Evolutionary conservation across 2,113 vertebrate species (phyloP).

Genomic region (Corythoichthys intestinalis): DNA sequence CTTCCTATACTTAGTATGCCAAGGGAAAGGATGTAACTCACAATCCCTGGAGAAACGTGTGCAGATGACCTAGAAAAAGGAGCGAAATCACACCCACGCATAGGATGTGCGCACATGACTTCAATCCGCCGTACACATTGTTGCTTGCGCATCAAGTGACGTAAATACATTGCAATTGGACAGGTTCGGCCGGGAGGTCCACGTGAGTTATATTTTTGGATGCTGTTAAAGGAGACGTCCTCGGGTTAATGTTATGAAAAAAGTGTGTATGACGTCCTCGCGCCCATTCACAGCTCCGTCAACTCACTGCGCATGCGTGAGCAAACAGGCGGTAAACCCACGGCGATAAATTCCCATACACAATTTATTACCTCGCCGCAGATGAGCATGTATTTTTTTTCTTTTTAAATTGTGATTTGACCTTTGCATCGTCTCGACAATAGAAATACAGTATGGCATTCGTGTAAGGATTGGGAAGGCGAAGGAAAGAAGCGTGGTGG

Average conservation of each 20-base stretch:
- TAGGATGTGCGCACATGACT: background rate
- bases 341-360: conserved; percentile 10
- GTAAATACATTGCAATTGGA: conserved; percentile 25
- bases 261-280: background rate
- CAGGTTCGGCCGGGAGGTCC: background rate
- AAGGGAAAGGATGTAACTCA: conserved; percentile 8
- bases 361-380: background rate
- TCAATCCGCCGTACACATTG: conserved; percentile 26
- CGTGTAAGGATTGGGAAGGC: conserved; percentile 6
- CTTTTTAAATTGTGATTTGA: background rate
- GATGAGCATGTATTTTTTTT: background rate
- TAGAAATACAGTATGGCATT: background rate
- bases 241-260: background rate
- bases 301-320: conserved; percentile 11
- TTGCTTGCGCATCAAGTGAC: conserved; percentile 17
- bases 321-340: conserved; percentile 7
- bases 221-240: conserved; percentile 4
- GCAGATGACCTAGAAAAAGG: conserved; percentile 66
- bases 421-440: background rate
- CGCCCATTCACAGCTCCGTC: conserved; percentile 8
- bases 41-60: conserved; percentile 18
- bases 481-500: conserved; percentile 22
- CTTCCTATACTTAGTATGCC: conserved; percentile 9
- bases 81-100: conserved; percentile 7
- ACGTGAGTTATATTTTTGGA: conserved; percentile 7